Evolutionary conservation across 1,140 invertebrate genomes (phyloP), one percentile per base, ranked within the genome.

Genomic region (Papilio dardanus): DNA sequence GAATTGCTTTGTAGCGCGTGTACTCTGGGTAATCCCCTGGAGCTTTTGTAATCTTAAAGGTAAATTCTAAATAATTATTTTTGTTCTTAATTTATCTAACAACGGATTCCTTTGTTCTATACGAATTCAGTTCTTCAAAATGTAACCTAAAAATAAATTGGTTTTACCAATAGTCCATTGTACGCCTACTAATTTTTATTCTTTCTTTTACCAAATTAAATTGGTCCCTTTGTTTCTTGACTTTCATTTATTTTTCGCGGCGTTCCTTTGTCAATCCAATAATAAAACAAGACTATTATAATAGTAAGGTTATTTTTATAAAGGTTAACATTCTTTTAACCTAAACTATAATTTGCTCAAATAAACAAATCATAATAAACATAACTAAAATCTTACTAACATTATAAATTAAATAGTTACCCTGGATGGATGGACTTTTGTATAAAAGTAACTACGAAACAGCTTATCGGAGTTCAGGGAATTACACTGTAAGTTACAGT

Each of bases 131-230:
- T 62, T 62, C 24, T 14, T 62, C 16, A 24, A 62, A 62, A 28
- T 12, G 54, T 28, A 14, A 28, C 54, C 24, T 10, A 54, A 24
- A 62, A 62, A 62, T 21, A 62, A 30, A 30, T 62, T 58, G 54
- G 12, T 58, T 62, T 62, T 16, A 62, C 54, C 54, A 62, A 54
- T 62, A 62, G 54, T 58, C 54, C 24, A 62, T 28, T 62, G 54
- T 62, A 50, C 46, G 46, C n/a, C 8, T 50, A 19, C n/a, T 50
- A 62, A 62, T 62, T 62, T 62, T 62, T 21, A 62, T 62, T 62
- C 24, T 28, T 62, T 62, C 54, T 62, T 62, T 62, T 28, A 62
- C 30, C 21, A 30, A 62, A 62, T 62, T 62, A 28, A 62, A 62
- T 62, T 62, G 8, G 10, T 62, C 30, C 14, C 12, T 62, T 62